Evolutionary conservation across 2,888 invertebrate species (phyloP), one percentile per base, ranked within the genome.

Genomic region (Candidula unifasciata): DNA sequence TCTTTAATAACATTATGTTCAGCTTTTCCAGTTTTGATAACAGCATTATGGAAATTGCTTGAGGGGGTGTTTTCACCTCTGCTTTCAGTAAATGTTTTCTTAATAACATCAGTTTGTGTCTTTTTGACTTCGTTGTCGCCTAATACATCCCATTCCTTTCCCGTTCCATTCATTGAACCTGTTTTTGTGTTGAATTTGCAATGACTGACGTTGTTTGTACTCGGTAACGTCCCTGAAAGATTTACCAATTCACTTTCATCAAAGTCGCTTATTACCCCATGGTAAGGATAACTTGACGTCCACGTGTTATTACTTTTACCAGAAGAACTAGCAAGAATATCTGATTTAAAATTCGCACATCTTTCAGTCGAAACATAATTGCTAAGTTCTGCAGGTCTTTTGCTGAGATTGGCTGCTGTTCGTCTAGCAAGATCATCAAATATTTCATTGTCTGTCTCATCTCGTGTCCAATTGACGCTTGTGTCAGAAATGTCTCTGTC

Each of bases 371-470:
- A 1, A 13, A 44, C 6, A 13, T 44, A 44, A 44, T 13, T 44
- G 44, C 8, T 13, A 44, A 0, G 44, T 44, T 44, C 44, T 44
- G 44, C 44, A 1, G 44, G 44, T 44, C 54, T 3, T 33, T 74
- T 54, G 52, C 30, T 33, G 2, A 74, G 54, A 54, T 74, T 74
- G 1, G 30, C 74, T 54, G 74, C 74, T 54, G 74, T 74, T 24
- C 74, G 52, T 30, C 52, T 74, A 6, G 74, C 54, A 13, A 74
- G 74, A 30, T 74, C 54, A 33, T 74, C 74, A 54, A 54, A 54
- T 74, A 74, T 54, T 18, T 74, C 74, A 24, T 30, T 24, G 44
- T 30, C 33, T 18, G 1, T 30, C 3, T 52, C 44, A 30, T 74
- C 27, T 1, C 3, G n/a, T 52, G 52, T 16, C 74, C 44, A 44